A percentile compares a stretch with the other conserved stretches of the same genome.
Conservation (phyloP, 2,888 invertebrate genomes). For the Fragum whitleyi region DNA sequence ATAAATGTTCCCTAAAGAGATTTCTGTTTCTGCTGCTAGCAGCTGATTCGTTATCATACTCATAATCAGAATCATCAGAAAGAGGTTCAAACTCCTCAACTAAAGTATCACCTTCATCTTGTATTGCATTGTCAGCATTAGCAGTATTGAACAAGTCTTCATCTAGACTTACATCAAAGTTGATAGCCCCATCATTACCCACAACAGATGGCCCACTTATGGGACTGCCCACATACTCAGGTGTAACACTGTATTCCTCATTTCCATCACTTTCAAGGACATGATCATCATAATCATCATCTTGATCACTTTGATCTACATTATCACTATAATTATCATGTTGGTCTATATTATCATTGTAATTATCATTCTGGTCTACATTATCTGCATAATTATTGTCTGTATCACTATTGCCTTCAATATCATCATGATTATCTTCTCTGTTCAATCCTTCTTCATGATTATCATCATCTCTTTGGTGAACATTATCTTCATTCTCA, state of each 20-base stretch:
- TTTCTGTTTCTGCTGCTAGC: not conserved
- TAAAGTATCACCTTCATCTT: constrained; percentile 9
- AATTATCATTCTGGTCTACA: not conserved
- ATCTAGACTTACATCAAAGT: too few relatives aligned
- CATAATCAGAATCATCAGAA: constrained; percentile 1
- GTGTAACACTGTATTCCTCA: not conserved
- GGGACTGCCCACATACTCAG: too few relatives aligned
- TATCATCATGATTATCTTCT: not conserved
- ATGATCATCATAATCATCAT: constrained; percentile 2
- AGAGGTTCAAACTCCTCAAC: not conserved
- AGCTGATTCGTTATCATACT: not conserved
- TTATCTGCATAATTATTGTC: not conserved
- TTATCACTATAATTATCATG: constrained; percentile 18
- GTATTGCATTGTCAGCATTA: not conserved
- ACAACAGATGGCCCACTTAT: too few relatives aligned
- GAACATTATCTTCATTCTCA: not conserved
- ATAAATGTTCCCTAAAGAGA: not conserved
- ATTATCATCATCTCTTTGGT: not conserved
- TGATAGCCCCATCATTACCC: too few relatives aligned
- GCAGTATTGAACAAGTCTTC: not conserved
- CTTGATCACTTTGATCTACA: constrained; percentile 13
- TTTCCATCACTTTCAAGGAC: constrained; percentile 30
- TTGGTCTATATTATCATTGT: not conserved
- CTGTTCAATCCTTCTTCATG: not conserved
- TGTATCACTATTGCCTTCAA: not conserved